Evolutionary conservation across 53 echinoderm and acorn worm genomes (phyloP).

Genomic region (Glandiceps talaboti): DNA sequence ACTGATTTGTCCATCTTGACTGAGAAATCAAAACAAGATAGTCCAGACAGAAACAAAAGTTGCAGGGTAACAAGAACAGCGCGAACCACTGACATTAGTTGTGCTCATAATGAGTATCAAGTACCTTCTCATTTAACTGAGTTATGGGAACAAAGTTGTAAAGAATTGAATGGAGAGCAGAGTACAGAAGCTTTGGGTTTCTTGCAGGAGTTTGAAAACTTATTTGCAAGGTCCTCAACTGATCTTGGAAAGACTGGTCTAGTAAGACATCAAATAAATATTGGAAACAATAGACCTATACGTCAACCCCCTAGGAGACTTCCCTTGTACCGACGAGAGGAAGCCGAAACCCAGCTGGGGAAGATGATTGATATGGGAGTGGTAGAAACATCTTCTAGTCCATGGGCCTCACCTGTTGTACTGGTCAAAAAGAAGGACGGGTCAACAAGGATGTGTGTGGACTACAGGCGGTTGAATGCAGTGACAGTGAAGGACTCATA

Average conservation of each 20-base stretch:
- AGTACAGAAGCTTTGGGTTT: not conserved
- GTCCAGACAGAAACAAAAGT: not conserved
- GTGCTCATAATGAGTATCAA: not conserved
- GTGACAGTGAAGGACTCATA: no score
- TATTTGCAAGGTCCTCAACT: not conserved
- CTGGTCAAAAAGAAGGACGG: no score
- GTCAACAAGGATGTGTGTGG: no score
- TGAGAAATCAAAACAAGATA: not conserved
- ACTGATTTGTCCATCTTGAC: no score
- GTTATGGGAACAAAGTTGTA: not conserved
- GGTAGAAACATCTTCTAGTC: no score
- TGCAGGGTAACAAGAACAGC: no score
- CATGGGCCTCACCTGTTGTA: no score
- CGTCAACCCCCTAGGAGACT: constrained; percentile 21
- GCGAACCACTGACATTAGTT: no score
- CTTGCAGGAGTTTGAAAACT: not conserved
- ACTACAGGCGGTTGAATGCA: no score
- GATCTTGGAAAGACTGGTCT: constrained; percentile 19
- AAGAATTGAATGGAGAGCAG: not conserved
- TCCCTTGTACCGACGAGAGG: constrained; percentile 16
- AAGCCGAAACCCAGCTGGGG: no score
- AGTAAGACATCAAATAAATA: constrained; percentile 29
- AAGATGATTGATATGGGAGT: no score
- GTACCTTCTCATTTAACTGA: not conserved
- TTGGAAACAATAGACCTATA: constrained; percentile 17